Base-by-base conservation (phyloP, 1,140 invertebrate genomes). In the Drosophila varians region DNA sequence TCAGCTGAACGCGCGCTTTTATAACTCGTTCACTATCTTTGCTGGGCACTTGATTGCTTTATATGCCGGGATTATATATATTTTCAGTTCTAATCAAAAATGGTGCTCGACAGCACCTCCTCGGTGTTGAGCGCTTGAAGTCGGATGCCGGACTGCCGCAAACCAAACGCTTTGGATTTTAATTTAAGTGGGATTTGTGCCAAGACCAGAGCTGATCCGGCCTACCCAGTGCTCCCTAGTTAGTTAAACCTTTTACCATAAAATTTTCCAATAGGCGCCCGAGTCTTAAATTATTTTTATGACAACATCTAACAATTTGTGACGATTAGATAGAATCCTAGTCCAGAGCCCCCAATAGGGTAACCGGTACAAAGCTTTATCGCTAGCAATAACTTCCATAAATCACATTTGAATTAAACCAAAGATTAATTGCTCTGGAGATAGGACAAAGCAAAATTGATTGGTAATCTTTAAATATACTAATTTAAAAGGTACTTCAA, bases 91-190 rank as follows among this genome's bases (percentile, higher is more conserved):
- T 77, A 77, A 74, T 77, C 54, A 71, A 49, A 58, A 54, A 26
- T 43, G 26, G 21, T 51, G n/a, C 36, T 21, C 28, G 25, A 21
- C 31, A 34, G 42, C 34, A 21, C 38, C 55, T 48, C 53, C 28
- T 38, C 52, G 78, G 43, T 83, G 78, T 84, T 78, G 34, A 69
- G 36, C 71, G 74, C 23, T 83, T 66, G 79, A 68, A 69, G 56
- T 38, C 60, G 58, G 42, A 26, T 40, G 38, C 42, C 34, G 12
- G 23, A 83, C 79, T 83, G 79, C 34, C 51, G 23, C 2, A 21
- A 21, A 16, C 43, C 16, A 31, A 31, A 43, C 43, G 45, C 6
- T 40, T 46, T 31, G 34, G 28, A 61, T 38, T 56, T 12, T 23
- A 51, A 64, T 74, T 74, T 62, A 45, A 74, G 51, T 57, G 45